phyloP scores from a whole-genome alignment of 2,113 vertebrate genomes.

The Lamprotornis superbus region DNA sequence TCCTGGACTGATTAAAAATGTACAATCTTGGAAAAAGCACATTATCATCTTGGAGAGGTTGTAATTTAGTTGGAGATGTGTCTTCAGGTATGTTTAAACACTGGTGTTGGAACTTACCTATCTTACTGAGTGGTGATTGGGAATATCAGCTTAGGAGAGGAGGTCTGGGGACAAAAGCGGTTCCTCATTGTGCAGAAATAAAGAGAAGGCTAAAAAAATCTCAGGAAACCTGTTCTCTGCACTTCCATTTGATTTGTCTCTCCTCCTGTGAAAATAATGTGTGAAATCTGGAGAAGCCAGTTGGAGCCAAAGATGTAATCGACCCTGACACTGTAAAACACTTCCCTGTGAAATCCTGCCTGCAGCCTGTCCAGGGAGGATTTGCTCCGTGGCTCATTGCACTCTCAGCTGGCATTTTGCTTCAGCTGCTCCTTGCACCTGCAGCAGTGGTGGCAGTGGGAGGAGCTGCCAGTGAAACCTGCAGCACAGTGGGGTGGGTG shows the following conservation, averaged over 20 bases:
- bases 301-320: background rate
- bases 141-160: background rate
- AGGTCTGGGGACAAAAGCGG: background rate
- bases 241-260: background rate
- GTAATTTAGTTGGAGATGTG: background rate
- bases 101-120: background rate
- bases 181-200: background rate
- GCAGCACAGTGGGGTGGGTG: background rate
- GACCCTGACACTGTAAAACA: background rate
- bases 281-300: conserved; percentile 11
- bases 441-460: background rate
- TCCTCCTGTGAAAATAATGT: background rate
- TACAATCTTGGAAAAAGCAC: background rate
- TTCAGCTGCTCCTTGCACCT: conserved; percentile 8
- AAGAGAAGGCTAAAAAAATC: background rate
- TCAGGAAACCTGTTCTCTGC: background rate
- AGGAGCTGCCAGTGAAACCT: background rate
- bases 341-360: background rate
- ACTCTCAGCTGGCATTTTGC: background rate
- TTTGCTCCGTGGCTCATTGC: background rate
- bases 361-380: background rate
- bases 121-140: background rate
- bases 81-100: background rate
- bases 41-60: background rate
- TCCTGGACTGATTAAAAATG: background rate